Base-by-base conservation (phyloP, 2,797 vertebrate species). In the Tinamus major region DNA sequence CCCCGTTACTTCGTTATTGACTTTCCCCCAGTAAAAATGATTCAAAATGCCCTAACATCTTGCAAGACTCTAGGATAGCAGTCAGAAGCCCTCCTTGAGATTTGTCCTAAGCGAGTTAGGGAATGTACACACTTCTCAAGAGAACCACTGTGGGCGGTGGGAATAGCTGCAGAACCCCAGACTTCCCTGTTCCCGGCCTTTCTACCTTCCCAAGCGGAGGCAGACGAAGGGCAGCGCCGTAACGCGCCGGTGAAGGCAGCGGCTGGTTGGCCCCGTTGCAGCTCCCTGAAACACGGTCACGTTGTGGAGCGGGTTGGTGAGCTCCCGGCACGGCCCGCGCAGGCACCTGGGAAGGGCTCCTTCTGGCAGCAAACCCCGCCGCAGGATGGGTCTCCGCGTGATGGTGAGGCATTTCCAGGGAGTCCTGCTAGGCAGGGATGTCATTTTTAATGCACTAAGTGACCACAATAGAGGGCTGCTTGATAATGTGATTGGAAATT, bases 181-280 rank as follows among this genome's bases (percentile, higher is more conserved):
- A 12, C 41, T 37, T 88, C 86, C 10, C 21, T 76, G 78, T 88
- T 80, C n/a, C 33, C 46, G 53, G 48, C n/a, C 12, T 70, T 39
- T 27, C 49, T 27, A 37, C 27, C 5, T 64, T 75, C 0, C 0
- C 8, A 85, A 58, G 13, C 1, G 8, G 75, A 21, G 1, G 3
- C 0, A 3, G 81, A 51, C 33, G 7, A 13, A 56, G 74, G 41
- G 59, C 83, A 81, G 33, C 9, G 77, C 64, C 12, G 2, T 24
- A 29, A 70, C 0, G 2, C 39, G 48, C 13, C 2, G 7, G 41
- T 70, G 48, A 84, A 74, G 35, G 49, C 80, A 59, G 53, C 33
- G 0, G 0, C 65, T 93, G 77, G 79, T 29, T 56, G 35, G 59
- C 68, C 18, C n/a, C 37, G 44, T 9, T 72, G 87, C 65, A 59